Base-by-base conservation (phyloP, 2,888 invertebrate genomes). In the Tetragonisca angustula region DNA sequence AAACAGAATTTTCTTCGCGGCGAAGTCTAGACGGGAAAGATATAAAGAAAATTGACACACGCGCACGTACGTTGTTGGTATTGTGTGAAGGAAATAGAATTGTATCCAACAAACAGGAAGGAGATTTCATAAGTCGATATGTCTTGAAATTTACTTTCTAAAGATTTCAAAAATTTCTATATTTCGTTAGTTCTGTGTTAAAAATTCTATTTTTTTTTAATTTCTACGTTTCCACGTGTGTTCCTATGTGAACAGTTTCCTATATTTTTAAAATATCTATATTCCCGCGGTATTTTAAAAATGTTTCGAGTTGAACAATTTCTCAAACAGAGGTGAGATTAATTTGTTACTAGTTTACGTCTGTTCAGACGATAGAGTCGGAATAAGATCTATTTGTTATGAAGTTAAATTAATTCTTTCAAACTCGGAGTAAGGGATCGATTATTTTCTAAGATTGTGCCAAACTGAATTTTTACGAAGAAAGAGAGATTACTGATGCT, bases 361-460 rank as follows among this genome's bases (percentile, higher is more conserved):
- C 9, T 1, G 24, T 24, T 6, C 27, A 4, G 17, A 9, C 17
- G 17, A 3, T 19, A 43, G 43, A 36, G 36, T 36, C 0, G 36
- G 6, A 9, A 9, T 6, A 36, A 9, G 36, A 43, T 9, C 9
- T 9, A 43, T 43, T 43, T 43, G 43, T 43, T 9, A 43, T 1
- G 24, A 52, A n/a, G 17, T 62, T 50, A 27, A 24, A 56, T 62
- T 73, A 80, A 73, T 56, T 56, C 71, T 71, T 49, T 49, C 24
- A 49, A 72, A 78, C 15, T n/a, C n/a, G 61, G 67, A 27, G 65
- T 54, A 59, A 62, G 65, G 50, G 69, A 59, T 76, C 72, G 68
- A 72, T 72, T 68, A 72, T 69, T 72, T 59, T 68, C 81, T 61
- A 81, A 81, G 71, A 81, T 83, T 73, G 76, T 81, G 79, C 74